Conservation (phyloP, 2,888 invertebrate species). For the Noctuana brunneofusca region DNA sequence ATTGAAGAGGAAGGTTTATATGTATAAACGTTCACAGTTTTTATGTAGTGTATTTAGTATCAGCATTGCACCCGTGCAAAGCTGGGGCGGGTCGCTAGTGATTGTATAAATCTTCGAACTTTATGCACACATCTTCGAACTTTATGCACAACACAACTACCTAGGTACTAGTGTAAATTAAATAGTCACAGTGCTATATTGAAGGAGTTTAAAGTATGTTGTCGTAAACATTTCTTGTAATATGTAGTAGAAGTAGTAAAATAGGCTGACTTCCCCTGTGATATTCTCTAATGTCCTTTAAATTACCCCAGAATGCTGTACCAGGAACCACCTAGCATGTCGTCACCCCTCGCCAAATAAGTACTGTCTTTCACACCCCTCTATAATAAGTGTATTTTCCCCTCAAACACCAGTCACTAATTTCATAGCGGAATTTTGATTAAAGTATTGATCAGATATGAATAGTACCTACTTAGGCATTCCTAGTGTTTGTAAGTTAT, state of each 20-base stretch:
- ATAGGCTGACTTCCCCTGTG: too few relatives aligned
- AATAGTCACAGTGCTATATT: background rate
- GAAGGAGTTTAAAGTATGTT: background rate
- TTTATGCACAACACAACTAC: too few relatives aligned
- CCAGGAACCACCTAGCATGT: conserved; percentile 62
- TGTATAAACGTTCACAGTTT: too few relatives aligned
- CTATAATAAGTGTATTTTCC: conserved; percentile 12
- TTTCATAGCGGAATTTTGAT: conserved; percentile 19
- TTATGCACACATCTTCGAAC: conserved; percentile 20
- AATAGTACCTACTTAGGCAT: background rate
- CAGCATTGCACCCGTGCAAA: too few relatives aligned
- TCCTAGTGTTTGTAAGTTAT: background rate
- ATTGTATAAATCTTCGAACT: conserved; percentile 12
- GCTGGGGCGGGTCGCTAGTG: too few relatives aligned
- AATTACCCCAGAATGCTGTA: conserved; percentile 44
- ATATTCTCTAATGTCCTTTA: background rate
- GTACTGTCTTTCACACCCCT: conserved; percentile 47
- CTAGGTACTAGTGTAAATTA: background rate
- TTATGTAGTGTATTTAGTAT: too few relatives aligned
- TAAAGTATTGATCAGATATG: background rate
- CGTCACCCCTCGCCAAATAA: conserved; percentile 54
- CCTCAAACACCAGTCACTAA: background rate
- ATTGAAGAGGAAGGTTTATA: too few relatives aligned
- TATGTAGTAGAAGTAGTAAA: too few relatives aligned
- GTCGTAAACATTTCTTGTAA: background rate